Percentiles rank a stretch among this genome's conserved stretches.
Conservation (phyloP, 2,797 vertebrate genomes). For the Lepus townsendii region DNA sequence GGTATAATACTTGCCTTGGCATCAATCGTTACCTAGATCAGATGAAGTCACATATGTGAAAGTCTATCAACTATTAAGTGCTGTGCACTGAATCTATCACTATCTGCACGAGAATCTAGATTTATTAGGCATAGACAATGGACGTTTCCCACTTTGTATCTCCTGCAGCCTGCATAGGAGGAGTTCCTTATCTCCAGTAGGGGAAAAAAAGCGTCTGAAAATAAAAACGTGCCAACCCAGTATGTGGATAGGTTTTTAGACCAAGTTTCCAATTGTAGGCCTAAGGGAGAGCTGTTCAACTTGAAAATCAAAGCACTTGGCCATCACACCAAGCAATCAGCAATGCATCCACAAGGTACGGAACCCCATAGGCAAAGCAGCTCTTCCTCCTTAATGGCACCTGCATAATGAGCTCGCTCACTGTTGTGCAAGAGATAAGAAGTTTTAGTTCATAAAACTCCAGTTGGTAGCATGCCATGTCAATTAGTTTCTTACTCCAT, state of each 20-base stretch:
- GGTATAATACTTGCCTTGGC: background rate
- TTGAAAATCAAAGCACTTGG: background rate
- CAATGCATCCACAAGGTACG: background rate
- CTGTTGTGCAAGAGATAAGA: conserved; percentile 17
- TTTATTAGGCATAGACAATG: background rate
- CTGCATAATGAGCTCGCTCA: background rate
- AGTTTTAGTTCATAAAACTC: conserved; percentile 58
- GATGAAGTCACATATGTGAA: background rate
- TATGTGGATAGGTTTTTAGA: background rate
- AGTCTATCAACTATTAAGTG: background rate
- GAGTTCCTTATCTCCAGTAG: background rate
- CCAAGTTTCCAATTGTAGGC: background rate
- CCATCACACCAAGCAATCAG: background rate
- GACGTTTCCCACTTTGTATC: background rate
- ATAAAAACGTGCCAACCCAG: conserved; percentile 29
- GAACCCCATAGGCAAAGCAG: background rate
- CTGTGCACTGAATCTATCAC: background rate
- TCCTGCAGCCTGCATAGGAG: background rate
- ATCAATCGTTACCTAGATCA: background rate
- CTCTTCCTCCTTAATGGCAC: background rate
- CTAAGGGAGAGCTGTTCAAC: background rate
- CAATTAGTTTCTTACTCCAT: conserved; percentile 56
- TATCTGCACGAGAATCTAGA: conserved; percentile 4
- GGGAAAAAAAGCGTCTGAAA: background rate
- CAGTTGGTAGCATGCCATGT: conserved; percentile 36